phyloP scores from a whole-genome alignment of 1,140 invertebrate species.

The Sarcophaga bullata region DNA sequence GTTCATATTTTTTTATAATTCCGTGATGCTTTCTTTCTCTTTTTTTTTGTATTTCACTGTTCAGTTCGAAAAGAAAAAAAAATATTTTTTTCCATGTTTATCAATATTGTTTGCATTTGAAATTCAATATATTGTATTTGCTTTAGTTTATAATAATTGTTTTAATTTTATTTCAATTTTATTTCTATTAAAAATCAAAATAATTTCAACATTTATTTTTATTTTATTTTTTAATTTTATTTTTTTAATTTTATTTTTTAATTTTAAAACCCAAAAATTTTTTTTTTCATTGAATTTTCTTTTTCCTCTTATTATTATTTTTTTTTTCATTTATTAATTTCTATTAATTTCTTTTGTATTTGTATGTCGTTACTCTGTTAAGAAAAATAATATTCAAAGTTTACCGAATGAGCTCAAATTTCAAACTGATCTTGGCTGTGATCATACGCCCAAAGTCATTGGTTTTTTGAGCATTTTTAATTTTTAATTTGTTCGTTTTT shows the following conservation, averaged over 20 bases:
- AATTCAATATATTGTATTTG: not conserved
- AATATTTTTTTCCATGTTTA: not conserved
- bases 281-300: not conserved
- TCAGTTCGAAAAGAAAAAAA: not conserved
- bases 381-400: slow-evolving; percentile 47
- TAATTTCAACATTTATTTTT: not conserved
- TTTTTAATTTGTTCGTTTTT: slow-evolving; percentile 7
- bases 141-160: too few species aligned
- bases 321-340: too few species aligned
- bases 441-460: slow-evolving; percentile 64
- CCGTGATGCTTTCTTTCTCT: too few species aligned
- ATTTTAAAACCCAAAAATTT: not conserved
- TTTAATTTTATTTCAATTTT: too few species aligned
- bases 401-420: slow-evolving; percentile 62
- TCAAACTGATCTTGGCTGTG: slow-evolving; percentile 62
- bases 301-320: not conserved
- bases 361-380: not conserved
- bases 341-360: not conserved
- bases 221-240: not conserved
- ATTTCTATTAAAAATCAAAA: not conserved
- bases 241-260: slow-evolving; percentile 11
- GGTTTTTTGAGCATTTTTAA: slow-evolving; percentile 39
- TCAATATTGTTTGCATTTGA: not conserved
- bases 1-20: not conserved
- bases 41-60: too few species aligned